These are phyloP conservation scores for sheep (Ovis aries) DNA, from an alignment of 2,113 vertebrate species.

Conservation along the genomic window ARS-UI_Ramb_v3.0 NC_056060.1:79835001-79835500, in stretches of 20 bases:
- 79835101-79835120: background rate
- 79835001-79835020: background rate
- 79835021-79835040: background rate
- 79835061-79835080: background rate
- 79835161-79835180: background rate
- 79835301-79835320: constrained; percentile 31
- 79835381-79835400: constrained; percentile 60
- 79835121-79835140: background rate
- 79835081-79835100: background rate
- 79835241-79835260: constrained; percentile 65
- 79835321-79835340: constrained; percentile 62
- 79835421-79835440: constrained; percentile 51
- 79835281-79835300: constrained; percentile 41
- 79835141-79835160: background rate
- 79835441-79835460: constrained; percentile 40
- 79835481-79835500: background rate
- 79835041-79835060: background rate
- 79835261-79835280: background rate
- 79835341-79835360: background rate
- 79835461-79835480: constrained; percentile 23
- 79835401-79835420: constrained; percentile 41
- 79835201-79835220: background rate
- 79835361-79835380: constrained; percentile 55
- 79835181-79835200: background rate
- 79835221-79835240: constrained; percentile 45